A percentile compares a stretch with the other conserved stretches of the same genome.
phyloP scores from a whole-genome alignment of 1,140 invertebrate genomes.

The Drosophila lacertosa region DNA sequence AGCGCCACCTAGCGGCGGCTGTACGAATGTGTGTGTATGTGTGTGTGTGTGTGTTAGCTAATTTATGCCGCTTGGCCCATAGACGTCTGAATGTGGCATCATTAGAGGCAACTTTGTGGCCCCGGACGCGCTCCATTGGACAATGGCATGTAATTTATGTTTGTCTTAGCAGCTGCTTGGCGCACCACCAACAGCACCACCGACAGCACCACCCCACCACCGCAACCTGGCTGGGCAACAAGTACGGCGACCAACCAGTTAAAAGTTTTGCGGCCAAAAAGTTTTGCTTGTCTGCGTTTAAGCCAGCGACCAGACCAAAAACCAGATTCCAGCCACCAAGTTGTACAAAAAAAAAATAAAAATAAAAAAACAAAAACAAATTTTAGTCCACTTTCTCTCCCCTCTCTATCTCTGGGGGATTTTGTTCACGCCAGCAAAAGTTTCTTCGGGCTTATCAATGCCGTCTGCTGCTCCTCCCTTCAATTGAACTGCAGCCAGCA shows the following conservation, averaged over 20 bases:
- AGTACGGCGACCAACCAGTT: slow-evolving; percentile 65
- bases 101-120: slow-evolving; percentile 76
- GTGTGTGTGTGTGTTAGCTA: slow-evolving; percentile 54
- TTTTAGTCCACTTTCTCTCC: slow-evolving; percentile 24
- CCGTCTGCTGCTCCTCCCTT: background rate
- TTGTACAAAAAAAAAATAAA: slow-evolving; percentile 39
- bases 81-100: slow-evolving; percentile 73
- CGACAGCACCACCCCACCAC: background rate
- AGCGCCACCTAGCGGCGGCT: slow-evolving; percentile 60
- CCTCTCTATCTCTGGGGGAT: slow-evolving; percentile 19
- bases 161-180: slow-evolving; percentile 77
- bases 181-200: slow-evolving; percentile 7
- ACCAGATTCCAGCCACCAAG: slow-evolving; percentile 48
- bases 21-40: slow-evolving; percentile 10
- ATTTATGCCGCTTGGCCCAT: slow-evolving; percentile 64
- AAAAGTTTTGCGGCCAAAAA: slow-evolving; percentile 71
- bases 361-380: too few relatives aligned
- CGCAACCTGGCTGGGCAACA: slow-evolving; percentile 32
- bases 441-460: slow-evolving; percentile 72
- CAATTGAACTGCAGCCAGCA: slow-evolving; percentile 23
- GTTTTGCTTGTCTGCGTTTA: slow-evolving; percentile 79
- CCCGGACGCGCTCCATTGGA: slow-evolving; percentile 61
- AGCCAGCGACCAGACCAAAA: slow-evolving; percentile 56
- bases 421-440: slow-evolving; percentile 45
- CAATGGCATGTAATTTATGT: slow-evolving; percentile 82